Base-by-base conservation (phyloP, 2,888 invertebrate species). In the Drosophila nigricruria region DNA sequence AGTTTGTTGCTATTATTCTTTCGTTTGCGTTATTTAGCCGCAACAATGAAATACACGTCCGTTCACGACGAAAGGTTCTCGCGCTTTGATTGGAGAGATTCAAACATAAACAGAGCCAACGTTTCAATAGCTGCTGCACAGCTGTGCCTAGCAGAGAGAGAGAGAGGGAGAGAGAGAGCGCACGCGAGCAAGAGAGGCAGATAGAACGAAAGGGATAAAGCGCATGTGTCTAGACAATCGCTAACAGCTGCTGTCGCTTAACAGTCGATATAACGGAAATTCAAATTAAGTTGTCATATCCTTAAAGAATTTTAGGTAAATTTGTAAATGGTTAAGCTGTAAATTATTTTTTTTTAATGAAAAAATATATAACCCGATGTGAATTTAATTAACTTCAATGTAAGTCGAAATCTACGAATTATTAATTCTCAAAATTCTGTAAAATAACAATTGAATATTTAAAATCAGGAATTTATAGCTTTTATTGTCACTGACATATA, bases 1-100 rank as follows among this genome's bases (percentile, higher is more conserved):
- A 89, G 81, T 81, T 83, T 87, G 72, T 89, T 77, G 84, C 69
- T 74, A 74, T 73, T 74, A 74, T 89, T 83, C 72, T 74, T 80
- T 88, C 65, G 73, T 74, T 81, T 66, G 53, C 43, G 47, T 49
- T 60, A 40, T 27, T 61, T 52, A 53, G 60, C 71, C 63, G 62
- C 45, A 20, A 56, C 43, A 49, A 52, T 23, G 34, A 53, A 63
- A 63, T 60, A 58, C 73, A 81, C 88, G 89, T 89, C 89, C 78
- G 89, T 89, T 71, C 88, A 68, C 89, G 74, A 57, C 70, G 81
- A 89, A 77, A 73, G 81, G 53, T 89, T 72, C 88, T 83, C 84
- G 74, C 83, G 84, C 59, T 83, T 89, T 89, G 84, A 85, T 83
- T 83, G 87, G 81, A 85, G 71, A 87, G 79, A 70, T 68, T 54